Evolutionary conservation across 2,888 invertebrate species (phyloP).

Genomic region (Dyspetes luteomarginatus): DNA sequence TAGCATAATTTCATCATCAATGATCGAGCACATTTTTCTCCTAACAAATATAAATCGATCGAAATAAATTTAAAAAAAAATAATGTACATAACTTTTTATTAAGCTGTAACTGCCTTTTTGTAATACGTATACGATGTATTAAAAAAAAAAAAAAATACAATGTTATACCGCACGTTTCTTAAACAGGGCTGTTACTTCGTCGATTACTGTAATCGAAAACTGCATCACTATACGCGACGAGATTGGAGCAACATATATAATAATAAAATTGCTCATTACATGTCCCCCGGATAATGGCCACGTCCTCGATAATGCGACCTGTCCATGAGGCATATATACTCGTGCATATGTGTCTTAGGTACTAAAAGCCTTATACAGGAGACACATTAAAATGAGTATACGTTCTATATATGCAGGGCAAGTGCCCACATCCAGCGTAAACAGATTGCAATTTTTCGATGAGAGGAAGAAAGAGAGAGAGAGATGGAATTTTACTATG

Average conservation of each 20-base stretch:
- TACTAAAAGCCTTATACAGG: constrained; percentile 7
- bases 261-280: constrained; percentile 49
- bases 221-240: constrained; percentile 31
- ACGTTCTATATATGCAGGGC: constrained; percentile 10
- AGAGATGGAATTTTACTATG: constrained; percentile 30
- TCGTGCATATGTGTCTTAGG: not conserved
- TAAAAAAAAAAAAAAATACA: constrained; percentile 8
- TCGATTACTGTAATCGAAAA: constrained; percentile 42
- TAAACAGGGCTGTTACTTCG: constrained; percentile 27
- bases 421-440: constrained; percentile 10
- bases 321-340: constrained; percentile 23
- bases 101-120: not conserved
- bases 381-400: constrained; percentile 16
- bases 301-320: constrained; percentile 50
- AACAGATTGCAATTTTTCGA: constrained; percentile 46
- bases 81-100: not conserved
- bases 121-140: not conserved
- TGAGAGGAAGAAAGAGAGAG: constrained; percentile 22
- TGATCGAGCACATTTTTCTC: too few relatives aligned
- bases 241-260: constrained; percentile 29
- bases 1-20: too few relatives aligned
- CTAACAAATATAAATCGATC: too few relatives aligned
- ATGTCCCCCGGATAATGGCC: constrained; percentile 33
- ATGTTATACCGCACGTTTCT: constrained; percentile 4
- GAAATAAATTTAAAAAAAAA: constrained; percentile 17